phyloP scores from a whole-genome alignment of 64 coral and sea anemone species.

The Catalaphyllia jardinei region DNA sequence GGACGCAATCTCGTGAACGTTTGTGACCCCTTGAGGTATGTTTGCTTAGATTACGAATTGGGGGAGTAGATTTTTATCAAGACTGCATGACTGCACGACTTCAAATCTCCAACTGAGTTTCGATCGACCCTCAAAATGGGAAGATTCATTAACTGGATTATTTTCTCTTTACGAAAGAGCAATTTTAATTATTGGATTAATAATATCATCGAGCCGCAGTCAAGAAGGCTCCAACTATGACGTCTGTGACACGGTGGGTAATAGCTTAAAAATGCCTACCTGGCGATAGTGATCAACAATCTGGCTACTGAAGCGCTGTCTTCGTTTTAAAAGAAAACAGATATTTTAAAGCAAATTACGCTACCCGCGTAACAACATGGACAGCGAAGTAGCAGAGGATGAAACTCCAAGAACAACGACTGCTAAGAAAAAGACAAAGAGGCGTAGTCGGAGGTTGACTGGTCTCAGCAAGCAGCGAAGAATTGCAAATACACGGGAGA shows the following conservation, averaged over 20 bases:
- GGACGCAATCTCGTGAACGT: neutral
- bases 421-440: conserved; percentile 60
- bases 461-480: conserved; percentile 69
- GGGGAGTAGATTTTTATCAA: neutral
- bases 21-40: conserved; percentile 3
- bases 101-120: neutral
- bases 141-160: neutral
- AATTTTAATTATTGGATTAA: neutral
- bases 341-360: neutral
- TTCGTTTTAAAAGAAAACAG: conserved; percentile 43
- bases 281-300: conserved; percentile 37
- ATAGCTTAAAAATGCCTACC: conserved; percentile 3
- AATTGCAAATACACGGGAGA: conserved; percentile 66
- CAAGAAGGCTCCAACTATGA: conserved; percentile 24
- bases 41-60: conserved; percentile 3
- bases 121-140: neutral
- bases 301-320: neutral
- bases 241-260: conserved; percentile 24
- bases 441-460: conserved; percentile 52
- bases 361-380: neutral
- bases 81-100: neutral
- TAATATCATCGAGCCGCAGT: conserved; percentile 9
- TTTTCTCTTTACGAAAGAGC: conserved; percentile 2
- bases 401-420: neutral
- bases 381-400: conserved; percentile 6